These are phyloP conservation scores for Stictonetta naevosa DNA, from an alignment of 2,113 vertebrate genomes.

Conservation along the genomic window DNA sequence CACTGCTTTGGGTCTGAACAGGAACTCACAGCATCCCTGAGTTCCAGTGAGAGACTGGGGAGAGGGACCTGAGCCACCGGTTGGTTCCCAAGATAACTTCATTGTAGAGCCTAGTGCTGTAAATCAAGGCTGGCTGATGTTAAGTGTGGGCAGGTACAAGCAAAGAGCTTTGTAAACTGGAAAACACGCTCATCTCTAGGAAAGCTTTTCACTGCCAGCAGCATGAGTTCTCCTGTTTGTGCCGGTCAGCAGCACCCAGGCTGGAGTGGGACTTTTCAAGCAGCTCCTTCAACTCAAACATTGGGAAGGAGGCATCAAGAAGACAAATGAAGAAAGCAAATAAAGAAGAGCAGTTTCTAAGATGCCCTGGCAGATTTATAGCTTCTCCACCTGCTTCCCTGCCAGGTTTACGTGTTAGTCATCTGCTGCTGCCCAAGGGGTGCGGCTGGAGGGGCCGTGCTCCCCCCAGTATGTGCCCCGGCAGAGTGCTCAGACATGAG, in stretches of 20 bases:
- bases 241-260: not conserved
- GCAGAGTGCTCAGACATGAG: not conserved
- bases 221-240: not conserved
- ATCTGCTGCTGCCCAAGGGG: not conserved
- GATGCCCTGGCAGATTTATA: slow-evolving; percentile 9
- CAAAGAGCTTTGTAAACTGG: not conserved
- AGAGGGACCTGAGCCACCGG: not conserved
- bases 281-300: slow-evolving; percentile 23
- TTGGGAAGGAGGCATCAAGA: not conserved
- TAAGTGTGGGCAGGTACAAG: not conserved
- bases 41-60: not conserved
- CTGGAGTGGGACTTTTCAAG: not conserved
- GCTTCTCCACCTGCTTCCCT: not conserved
- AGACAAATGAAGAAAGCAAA: not conserved
- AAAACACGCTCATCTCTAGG: not conserved
- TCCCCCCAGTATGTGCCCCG: not conserved
- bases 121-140: not conserved
- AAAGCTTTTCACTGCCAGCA: not conserved
- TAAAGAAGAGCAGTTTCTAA: not conserved
- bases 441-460: not conserved
- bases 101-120: rapidly evolving
- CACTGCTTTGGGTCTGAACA: rapidly evolving
- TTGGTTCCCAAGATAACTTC: not conserved
- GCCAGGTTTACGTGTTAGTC: not conserved
- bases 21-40: rapidly evolving